phyloP scores from a whole-genome alignment of 2,797 vertebrate species.

The Notolepis coatsorum region DNA sequence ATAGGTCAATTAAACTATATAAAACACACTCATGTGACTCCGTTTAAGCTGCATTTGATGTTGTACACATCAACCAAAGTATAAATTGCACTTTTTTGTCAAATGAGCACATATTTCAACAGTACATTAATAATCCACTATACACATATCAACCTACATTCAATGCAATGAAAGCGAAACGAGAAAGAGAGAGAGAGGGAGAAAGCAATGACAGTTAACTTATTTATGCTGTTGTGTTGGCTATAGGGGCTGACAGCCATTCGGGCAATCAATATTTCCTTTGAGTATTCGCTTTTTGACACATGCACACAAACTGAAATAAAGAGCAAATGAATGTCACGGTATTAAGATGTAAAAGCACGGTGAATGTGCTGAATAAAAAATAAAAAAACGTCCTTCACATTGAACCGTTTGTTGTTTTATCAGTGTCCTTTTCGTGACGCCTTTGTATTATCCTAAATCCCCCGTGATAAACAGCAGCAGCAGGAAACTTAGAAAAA shows the following conservation, averaged over 20 bases:
- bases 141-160: slow-evolving; percentile 86
- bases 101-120: slow-evolving; percentile 77
- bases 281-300: slow-evolving; percentile 33
- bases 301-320: slow-evolving; percentile 45
- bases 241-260: slow-evolving; percentile 27
- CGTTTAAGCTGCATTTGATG: slow-evolving; percentile 68
- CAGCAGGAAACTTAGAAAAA: slow-evolving; percentile 42
- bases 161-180: slow-evolving; percentile 67
- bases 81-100: slow-evolving; percentile 82
- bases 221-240: slow-evolving; percentile 33
- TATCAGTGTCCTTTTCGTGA: slow-evolving; percentile 7
- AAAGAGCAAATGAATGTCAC: slow-evolving; percentile 40
- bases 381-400: slow-evolving; percentile 14
- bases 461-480: slow-evolving; percentile 15
- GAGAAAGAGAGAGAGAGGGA: neutral
- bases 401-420: slow-evolving; percentile 1
- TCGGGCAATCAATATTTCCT: slow-evolving; percentile 39
- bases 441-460: slow-evolving; percentile 33
- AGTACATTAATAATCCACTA: slow-evolving; percentile 80
- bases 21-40: slow-evolving; percentile 56
- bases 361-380: slow-evolving; percentile 25
- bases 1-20: slow-evolving; percentile 55
- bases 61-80: slow-evolving; percentile 69
- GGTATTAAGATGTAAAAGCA: slow-evolving; percentile 53
- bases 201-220: slow-evolving; percentile 43